Evolutionary conservation across 2,113 vertebrate genomes (phyloP).

Genomic region (Motacilla alba): DNA sequence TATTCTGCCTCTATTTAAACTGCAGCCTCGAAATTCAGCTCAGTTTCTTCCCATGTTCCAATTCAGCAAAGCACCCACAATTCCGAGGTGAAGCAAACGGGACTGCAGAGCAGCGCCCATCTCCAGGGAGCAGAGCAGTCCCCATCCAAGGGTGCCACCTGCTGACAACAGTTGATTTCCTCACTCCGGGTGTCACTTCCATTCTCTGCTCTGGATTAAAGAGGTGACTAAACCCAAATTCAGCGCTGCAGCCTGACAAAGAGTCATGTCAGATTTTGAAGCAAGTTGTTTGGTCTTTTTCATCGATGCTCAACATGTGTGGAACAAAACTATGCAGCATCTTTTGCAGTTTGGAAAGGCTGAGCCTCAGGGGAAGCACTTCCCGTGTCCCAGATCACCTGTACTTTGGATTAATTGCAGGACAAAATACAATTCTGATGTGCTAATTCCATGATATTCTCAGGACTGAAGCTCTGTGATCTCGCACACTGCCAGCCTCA

Average conservation of each 20-base stretch:
- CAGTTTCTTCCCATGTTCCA: not conserved
- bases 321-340: not conserved
- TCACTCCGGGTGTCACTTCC: fast-evolving
- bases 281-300: not conserved
- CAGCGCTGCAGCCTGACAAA: not conserved
- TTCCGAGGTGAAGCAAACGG: not conserved
- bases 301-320: not conserved
- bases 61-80: fast-evolving
- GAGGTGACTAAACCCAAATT: not conserved
- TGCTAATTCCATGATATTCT: not conserved
- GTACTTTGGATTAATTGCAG: not conserved
- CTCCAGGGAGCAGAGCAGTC: too few species aligned
- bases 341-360: not conserved
- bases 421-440: not conserved
- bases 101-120: not conserved
- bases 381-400: not conserved
- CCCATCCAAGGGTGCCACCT: not conserved
- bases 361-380: not conserved
- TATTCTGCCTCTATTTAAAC: not conserved
- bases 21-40: not conserved
- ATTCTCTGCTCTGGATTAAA: not conserved
- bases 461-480: not conserved
- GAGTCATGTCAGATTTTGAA: not conserved
- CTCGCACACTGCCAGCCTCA: not conserved
- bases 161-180: not conserved